Conservation (phyloP, 2,797 vertebrate genomes). For the Sebastes trivittatus region DNA sequence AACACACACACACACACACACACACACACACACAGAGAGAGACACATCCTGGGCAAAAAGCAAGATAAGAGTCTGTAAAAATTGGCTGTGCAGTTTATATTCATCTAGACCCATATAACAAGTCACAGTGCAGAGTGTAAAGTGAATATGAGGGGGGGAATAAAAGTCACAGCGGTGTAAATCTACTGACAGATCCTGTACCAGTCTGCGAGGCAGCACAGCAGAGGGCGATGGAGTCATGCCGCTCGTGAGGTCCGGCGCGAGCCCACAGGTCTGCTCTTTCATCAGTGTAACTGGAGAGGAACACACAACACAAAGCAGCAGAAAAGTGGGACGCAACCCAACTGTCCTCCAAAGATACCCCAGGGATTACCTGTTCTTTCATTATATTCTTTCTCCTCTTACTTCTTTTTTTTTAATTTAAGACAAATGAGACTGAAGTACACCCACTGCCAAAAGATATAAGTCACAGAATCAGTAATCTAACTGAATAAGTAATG, state of each 20-base stretch:
- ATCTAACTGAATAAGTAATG: background rate
- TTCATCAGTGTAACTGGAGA: constrained; percentile 69
- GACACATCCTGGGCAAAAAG: constrained; percentile 5
- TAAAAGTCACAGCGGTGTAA: constrained; percentile 45
- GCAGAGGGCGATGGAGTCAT: constrained; percentile 18
- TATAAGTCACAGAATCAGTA: background rate
- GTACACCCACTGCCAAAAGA: background rate
- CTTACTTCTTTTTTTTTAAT: background rate
- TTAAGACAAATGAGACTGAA: constrained; percentile 4
- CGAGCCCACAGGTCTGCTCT: constrained; percentile 18
- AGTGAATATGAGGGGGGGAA: constrained; percentile 26
- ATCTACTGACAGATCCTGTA: constrained; percentile 37
- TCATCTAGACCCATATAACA: constrained; percentile 29
- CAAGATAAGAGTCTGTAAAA: constrained; percentile 20
- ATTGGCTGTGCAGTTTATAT: constrained; percentile 28
- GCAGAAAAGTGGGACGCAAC: constrained; percentile 72
- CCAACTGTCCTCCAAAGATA: constrained; percentile 32
- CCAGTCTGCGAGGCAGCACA: constrained; percentile 35
- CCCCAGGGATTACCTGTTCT: constrained; percentile 5
- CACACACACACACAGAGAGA: background rate
- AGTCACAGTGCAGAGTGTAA: constrained; percentile 17
- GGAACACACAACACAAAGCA: constrained; percentile 74
- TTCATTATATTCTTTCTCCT: background rate
- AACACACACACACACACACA: background rate
- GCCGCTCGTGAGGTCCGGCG: constrained; percentile 35